Percentiles rank a stretch among this genome's conserved stretches.
These are phyloP conservation scores for Hyposmocoma kahamanoa DNA, from an alignment of 1,140 invertebrate genomes.

Conservation along the genomic window DNA sequence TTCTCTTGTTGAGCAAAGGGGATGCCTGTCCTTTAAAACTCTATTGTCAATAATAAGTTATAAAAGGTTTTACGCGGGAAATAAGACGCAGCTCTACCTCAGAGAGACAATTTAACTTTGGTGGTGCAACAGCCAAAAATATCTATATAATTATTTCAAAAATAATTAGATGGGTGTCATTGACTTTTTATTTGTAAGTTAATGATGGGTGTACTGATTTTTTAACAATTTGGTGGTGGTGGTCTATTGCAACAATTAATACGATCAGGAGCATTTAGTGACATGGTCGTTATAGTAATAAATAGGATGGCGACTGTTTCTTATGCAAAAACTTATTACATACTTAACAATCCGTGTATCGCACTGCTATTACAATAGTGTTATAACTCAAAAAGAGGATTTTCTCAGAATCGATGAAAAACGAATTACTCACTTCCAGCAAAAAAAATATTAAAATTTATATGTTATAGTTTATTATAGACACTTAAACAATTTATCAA, in stretches of 20 bases:
- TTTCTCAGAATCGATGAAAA: too few relatives aligned
- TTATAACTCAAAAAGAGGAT: too few relatives aligned
- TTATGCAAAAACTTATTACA: slow-evolving; percentile 8
- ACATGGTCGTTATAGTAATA: neutral
- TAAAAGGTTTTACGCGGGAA: slow-evolving; percentile 8
- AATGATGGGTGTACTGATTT: too few relatives aligned
- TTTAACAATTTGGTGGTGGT: slow-evolving; percentile 5
- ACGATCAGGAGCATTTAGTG: neutral
- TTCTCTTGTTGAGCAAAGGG: neutral
- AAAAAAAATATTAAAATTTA: too few relatives aligned
- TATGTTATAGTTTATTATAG: too few relatives aligned
- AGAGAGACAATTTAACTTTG: slow-evolving; percentile 4
- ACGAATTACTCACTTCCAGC: too few relatives aligned
- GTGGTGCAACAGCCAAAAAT: neutral
- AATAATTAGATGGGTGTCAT: slow-evolving; percentile 4
- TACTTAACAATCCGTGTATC: too few relatives aligned
- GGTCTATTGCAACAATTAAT: slow-evolving; percentile 9
- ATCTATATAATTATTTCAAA: slow-evolving; percentile 9
- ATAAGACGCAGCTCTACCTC: slow-evolving; percentile 9
- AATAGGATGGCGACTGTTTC: slow-evolving; percentile 3
- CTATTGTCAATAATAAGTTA: too few relatives aligned
- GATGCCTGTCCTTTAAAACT: too few relatives aligned
- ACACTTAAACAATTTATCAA: too few relatives aligned
- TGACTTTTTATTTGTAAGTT: too few relatives aligned
- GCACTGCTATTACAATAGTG: too few relatives aligned